Evolutionary conservation across 2,888 invertebrate genomes (phyloP).

Genomic region (Pristionchus entomophagus): DNA sequence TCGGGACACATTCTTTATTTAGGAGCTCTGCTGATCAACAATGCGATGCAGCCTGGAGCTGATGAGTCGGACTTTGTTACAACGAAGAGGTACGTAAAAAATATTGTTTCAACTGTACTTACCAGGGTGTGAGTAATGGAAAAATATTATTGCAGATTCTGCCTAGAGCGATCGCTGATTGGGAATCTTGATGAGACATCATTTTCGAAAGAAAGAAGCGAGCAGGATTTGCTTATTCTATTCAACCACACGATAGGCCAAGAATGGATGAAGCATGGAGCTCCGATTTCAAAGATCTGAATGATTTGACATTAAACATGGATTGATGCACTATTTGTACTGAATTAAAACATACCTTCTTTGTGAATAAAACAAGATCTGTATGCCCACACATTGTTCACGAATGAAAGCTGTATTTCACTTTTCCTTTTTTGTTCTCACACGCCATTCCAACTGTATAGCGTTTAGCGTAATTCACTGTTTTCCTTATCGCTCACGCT

Average conservation of each 20-base stretch:
- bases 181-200: neutral
- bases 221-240: neutral
- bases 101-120: too few relatives aligned
- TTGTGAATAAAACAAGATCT: too few relatives aligned
- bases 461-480: too few relatives aligned
- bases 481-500: too few relatives aligned
- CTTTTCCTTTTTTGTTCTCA: too few relatives aligned
- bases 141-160: neutral
- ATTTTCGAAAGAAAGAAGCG: neutral
- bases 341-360: too few relatives aligned
- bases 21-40: constrained; percentile 3
- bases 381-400: too few relatives aligned
- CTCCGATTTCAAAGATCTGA: neutral
- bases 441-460: too few relatives aligned
- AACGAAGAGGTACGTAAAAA: neutral
- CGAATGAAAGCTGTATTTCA: too few relatives aligned
- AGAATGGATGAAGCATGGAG: neutral
- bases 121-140: neutral
- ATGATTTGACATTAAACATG: too few relatives aligned
- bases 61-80: neutral
- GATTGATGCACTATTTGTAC: too few relatives aligned
- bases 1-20: neutral
- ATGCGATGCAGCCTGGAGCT: neutral
- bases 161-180: neutral
- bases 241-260: constrained; percentile 7